Evolutionary conservation across 2,888 invertebrate genomes (phyloP), one percentile per base, ranked within the genome.

Genomic region (Dromius quadrimaculatus): DNA sequence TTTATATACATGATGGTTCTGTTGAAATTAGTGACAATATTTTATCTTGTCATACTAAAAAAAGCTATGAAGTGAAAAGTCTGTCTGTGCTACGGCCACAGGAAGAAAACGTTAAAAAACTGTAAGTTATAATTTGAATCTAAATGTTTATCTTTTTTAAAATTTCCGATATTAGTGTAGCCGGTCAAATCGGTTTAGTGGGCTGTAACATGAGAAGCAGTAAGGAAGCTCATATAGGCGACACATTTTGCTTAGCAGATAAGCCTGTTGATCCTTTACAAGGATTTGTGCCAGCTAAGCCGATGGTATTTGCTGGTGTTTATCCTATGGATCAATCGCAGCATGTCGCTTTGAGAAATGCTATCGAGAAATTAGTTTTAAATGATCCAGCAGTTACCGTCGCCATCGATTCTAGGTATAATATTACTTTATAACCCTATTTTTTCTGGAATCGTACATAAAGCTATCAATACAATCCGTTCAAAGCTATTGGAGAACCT

Each of bases 341-440:
- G 78, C 91, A 92, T 79, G 79, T 87, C 0, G 85, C 85, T 64
- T 84, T 97, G 11, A 86, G 91, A 76, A 88, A 85, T 77, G 94
- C 98, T 8, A 91, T 99, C 64, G 95, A 95, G 73, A 95, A 95
- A 82, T 85, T 99, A 47, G 87, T 90, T n/a, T 85, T 99, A 38
- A 99, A 97, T 83, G 98, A 99, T 83, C 92, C 94, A 3, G 96
- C 94, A 71, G 97, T 98, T 2, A 87, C 89, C n/a, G 85, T 95
- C 2, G 85, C 85, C 36, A 81, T 89, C 11, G 97, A 97, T 83
- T 89, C 92, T 2, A 95, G 94, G 94, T 93, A 83, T 74, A 36
- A 54, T 19, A 43, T 43, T 43, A n/a, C n/a, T n/a, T n/a, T n/a
- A n/a, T n/a, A n/a, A n/a, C n/a, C n/a, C n/a, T n/a, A n/a, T n/a